Percentiles rank a stretch among this genome's conserved stretches.
These are phyloP conservation scores for Pheucticus melanocephalus DNA, from an alignment of 2,113 vertebrate species.

Conservation along the genomic window DNA sequence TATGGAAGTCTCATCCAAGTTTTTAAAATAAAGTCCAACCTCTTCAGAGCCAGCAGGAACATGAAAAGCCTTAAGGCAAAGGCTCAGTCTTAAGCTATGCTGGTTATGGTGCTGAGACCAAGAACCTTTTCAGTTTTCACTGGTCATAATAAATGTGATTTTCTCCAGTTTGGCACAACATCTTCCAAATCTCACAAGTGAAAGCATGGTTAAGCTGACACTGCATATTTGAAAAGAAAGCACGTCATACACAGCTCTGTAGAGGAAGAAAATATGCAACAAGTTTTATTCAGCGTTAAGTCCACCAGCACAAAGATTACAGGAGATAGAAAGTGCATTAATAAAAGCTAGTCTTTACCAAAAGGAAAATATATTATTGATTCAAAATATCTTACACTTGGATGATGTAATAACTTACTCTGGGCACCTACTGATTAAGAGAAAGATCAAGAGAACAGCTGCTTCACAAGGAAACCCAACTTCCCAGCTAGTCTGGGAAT, in stretches of 20 bases:
- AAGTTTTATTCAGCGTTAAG: conserved; percentile 77
- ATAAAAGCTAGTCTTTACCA: conserved; percentile 89
- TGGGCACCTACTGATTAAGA: conserved; percentile 74
- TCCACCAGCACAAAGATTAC: conserved; percentile 81
- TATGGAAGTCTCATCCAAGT: not conserved
- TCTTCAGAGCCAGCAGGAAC: not conserved
- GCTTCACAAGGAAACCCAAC: conserved; percentile 24
- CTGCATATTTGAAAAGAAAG: not conserved
- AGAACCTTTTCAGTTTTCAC: not conserved
- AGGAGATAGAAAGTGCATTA: conserved; percentile 91
- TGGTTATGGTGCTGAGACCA: not conserved
- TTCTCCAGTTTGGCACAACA: not conserved
- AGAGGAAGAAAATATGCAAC: conserved; percentile 73
- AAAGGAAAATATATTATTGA: conserved; percentile 85
- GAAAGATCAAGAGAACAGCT: conserved; percentile 61
- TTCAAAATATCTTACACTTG: conserved; percentile 86
- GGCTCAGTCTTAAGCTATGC: accelerated
- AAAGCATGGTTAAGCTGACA: not conserved
- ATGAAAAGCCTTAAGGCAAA: not conserved
- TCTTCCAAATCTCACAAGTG: not conserved
- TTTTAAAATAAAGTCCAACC: not conserved
- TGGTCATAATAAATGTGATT: not conserved
- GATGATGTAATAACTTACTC: conserved; percentile 84
- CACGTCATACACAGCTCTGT: not conserved
- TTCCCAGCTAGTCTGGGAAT: conserved; percentile 10